A percentile compares a stretch with the other conserved stretches of the same genome.
Evolutionary conservation across 2,113 vertebrate species (phyloP).

Genomic region (Seriola dumerili): DNA sequence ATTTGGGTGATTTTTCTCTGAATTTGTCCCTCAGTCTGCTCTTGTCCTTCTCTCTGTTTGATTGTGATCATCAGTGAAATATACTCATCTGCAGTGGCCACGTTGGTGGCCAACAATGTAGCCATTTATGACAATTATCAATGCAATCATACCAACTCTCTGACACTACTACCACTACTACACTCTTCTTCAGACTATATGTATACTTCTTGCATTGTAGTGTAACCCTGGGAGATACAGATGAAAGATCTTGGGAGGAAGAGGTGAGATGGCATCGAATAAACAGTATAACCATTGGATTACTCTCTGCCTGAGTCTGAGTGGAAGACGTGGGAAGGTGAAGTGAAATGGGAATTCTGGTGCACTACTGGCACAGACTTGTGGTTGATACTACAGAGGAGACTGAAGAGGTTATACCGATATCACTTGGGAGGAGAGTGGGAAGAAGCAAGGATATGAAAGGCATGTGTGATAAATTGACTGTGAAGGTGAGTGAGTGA

Average conservation of each 20-base stretch:
- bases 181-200: background rate
- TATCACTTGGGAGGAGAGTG: conserved; percentile 31
- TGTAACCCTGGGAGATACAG: background rate
- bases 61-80: conserved; percentile 26
- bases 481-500: conserved; percentile 67
- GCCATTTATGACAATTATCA: no score
- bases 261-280: background rate
- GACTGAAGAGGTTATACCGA: conserved; percentile 27
- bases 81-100: background rate
- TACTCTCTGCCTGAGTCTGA: background rate
- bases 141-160: background rate
- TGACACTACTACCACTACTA: background rate
- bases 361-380: background rate
- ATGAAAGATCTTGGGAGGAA: background rate
- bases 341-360: conserved; percentile 12
- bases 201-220: background rate
- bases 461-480: conserved; percentile 58
- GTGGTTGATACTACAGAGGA: conserved; percentile 8
- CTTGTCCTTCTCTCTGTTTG: conserved; percentile 2
- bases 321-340: background rate
- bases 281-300: background rate
- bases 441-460: conserved; percentile 46
- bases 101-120: no score
- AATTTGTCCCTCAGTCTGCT: background rate
- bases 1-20: background rate